Evolutionary conservation across 2,113 vertebrate genomes (phyloP).

Genomic region (Dipodomys merriami): DNA sequence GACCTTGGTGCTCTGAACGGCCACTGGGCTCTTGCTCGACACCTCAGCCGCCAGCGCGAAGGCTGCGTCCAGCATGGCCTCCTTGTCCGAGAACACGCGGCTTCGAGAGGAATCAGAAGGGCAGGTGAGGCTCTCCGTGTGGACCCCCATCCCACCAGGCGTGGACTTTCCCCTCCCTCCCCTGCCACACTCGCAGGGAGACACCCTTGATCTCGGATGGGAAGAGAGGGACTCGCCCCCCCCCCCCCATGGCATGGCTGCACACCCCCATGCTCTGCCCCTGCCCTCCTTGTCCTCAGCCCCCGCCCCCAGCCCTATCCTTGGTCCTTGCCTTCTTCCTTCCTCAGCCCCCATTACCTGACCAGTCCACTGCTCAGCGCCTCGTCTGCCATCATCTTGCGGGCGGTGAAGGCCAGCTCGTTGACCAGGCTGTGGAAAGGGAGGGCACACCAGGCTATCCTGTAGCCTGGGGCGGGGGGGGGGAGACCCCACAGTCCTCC

Average conservation of each 20-base stretch:
- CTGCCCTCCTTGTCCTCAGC: neutral
- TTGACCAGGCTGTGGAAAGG: slow-evolving; percentile 89
- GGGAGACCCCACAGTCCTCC: too few relatives aligned
- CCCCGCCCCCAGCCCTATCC: too few relatives aligned
- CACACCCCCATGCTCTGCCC: neutral
- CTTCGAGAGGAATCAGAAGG: slow-evolving; percentile 71
- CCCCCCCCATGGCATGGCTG: neutral
- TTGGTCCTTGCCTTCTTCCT: neutral
- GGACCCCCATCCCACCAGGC: too few relatives aligned
- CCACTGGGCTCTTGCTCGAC: slow-evolving; percentile 91
- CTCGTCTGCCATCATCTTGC: slow-evolving; percentile 93
- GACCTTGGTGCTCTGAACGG: slow-evolving; percentile 92
- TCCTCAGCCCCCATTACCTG: slow-evolving; percentile 84
- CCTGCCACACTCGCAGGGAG: neutral
- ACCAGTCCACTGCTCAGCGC: slow-evolving; percentile 91
- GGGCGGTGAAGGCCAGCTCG: slow-evolving; percentile 91
- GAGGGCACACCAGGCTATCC: rapidly evolving
- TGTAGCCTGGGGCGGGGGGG: neutral
- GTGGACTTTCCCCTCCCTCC: too few relatives aligned
- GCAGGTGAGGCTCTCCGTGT: too few relatives aligned
- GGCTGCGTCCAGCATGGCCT: slow-evolving; percentile 86
- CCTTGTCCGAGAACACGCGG: slow-evolving; percentile 91
- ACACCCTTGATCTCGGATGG: neutral
- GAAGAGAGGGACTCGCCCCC: too few relatives aligned
- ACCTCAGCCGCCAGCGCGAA: slow-evolving; percentile 90